A percentile compares a stretch with the other conserved stretches of the same genome.
phyloP scores from a whole-genome alignment of 2,888 invertebrate species.

The Thymelicus sylvestris region DNA sequence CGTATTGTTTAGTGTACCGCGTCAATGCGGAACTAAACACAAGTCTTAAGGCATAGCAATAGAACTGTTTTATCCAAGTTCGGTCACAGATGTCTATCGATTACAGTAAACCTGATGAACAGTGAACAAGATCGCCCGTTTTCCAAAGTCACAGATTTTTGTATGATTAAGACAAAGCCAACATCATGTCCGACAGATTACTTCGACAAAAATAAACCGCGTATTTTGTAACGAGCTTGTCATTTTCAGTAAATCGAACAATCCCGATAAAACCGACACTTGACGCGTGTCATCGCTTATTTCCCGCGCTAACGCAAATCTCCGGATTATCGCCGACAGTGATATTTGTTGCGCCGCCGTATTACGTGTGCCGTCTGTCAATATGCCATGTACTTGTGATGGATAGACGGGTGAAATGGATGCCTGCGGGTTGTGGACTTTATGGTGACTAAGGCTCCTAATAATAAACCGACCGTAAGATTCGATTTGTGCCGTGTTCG shows the following conservation, averaged over 20 bases:
- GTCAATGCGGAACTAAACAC: no score
- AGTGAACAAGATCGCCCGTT: no score
- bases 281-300: conserved; percentile 33
- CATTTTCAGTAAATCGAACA: conserved; percentile 7
- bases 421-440: background rate
- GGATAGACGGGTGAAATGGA: background rate
- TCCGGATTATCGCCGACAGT: conserved; percentile 25
- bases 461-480: no score
- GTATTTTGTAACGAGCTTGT: conserved; percentile 9
- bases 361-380: conserved; percentile 20
- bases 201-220: background rate
- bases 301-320: conserved; percentile 31
- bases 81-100: no score
- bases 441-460: background rate
- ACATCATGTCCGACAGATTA: no score
- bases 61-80: no score
- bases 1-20: no score
- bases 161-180: no score
- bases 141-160: no score
- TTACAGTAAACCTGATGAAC: no score
- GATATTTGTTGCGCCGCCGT: conserved; percentile 26
- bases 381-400: conserved; percentile 11
- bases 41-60: no score
- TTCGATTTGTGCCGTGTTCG: no score
- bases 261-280: conserved; percentile 16